Conservation (phyloP, 92 coral and sea anemone species). For the Porites evermanni region DNA sequence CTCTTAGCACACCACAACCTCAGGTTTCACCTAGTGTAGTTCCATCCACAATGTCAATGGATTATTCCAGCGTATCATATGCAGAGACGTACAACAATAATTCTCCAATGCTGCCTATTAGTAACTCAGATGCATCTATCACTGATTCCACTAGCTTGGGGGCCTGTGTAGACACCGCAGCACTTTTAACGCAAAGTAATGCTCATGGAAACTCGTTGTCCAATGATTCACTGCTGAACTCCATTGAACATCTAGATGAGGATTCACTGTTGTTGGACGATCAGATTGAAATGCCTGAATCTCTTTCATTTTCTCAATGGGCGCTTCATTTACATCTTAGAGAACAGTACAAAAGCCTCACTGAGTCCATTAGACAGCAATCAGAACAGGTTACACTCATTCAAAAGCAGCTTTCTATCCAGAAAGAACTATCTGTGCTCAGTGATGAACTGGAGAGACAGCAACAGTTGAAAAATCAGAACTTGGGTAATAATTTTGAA, state of each 20-base stretch:
- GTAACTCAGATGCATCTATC: neutral
- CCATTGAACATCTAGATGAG: conserved; percentile 10
- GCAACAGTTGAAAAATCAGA: conserved; percentile 14
- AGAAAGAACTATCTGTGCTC: conserved; percentile 38
- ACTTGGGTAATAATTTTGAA: conserved; percentile 21
- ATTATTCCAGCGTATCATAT: neutral
- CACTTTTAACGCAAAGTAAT: conserved; percentile 16
- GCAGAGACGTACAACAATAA: neutral
- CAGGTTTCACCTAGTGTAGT: neutral
- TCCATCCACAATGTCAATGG: neutral
- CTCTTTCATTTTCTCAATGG: conserved; percentile 50
- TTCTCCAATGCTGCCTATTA: neutral
- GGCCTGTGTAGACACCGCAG: conserved; percentile 27
- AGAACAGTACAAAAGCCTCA: conserved; percentile 45
- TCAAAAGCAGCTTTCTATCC: conserved; percentile 48
- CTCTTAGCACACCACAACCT: neutral
- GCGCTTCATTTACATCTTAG: conserved; percentile 47
- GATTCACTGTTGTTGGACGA: conserved; percentile 23
- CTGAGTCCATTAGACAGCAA: conserved; percentile 48
- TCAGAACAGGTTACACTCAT: conserved; percentile 38
- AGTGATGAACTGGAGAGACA: conserved; percentile 43
- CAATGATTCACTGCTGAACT: neutral
- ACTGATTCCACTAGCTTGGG: conserved; percentile 1
- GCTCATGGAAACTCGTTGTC: neutral
- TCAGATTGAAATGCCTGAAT: conserved; percentile 36